Evolutionary conservation across 2,113 vertebrate species (phyloP).

Genomic region (Gallinago paraguaiae): DNA sequence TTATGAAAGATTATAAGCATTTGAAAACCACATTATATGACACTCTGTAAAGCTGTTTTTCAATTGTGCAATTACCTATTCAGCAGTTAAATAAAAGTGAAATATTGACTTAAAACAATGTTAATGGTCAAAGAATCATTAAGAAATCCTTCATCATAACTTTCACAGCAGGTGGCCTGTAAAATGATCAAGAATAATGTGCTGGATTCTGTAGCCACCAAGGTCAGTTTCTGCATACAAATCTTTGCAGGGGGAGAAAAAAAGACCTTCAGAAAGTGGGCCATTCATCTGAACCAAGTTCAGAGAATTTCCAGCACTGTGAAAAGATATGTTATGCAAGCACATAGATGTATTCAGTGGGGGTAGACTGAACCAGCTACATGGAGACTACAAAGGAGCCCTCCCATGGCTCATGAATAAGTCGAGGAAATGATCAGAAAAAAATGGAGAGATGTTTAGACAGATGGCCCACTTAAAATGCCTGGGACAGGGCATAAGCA

Average conservation of each 20-base stretch:
- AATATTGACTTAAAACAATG: slow-evolving; percentile 93
- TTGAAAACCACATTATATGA: slow-evolving; percentile 67
- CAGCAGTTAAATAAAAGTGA: slow-evolving; percentile 79
- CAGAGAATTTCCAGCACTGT: slow-evolving; percentile 89
- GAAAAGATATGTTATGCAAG: slow-evolving; percentile 91
- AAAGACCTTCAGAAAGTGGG: slow-evolving; percentile 88
- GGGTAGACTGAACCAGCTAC: slow-evolving; percentile 89
- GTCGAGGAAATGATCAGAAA: slow-evolving; percentile 99
- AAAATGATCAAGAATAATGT: slow-evolving; percentile 98
- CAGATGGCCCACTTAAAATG: slow-evolving; percentile 99
- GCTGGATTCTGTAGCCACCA: slow-evolving; percentile 87
- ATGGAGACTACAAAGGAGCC: slow-evolving; percentile 97
- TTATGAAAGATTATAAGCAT: slow-evolving; percentile 57
- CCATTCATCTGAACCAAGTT: slow-evolving; percentile 93
- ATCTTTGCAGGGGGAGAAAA: slow-evolving; percentile 84
- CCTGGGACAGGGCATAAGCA: slow-evolving; percentile 87
- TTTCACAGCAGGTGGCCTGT: slow-evolving; percentile 88
- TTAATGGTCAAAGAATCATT: slow-evolving; percentile 93
- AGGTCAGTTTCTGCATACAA: slow-evolving; percentile 97
- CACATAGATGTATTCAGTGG: slow-evolving; percentile 95
- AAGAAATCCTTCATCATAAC: slow-evolving; percentile 96
- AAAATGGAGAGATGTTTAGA: slow-evolving; percentile 98
- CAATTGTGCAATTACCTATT: slow-evolving; percentile 74
- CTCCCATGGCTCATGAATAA: slow-evolving; percentile 99
- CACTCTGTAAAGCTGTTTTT: slow-evolving; percentile 68